These are phyloP conservation scores for Sminthurinus signatus DNA, from an alignment of 1,140 invertebrate genomes.

Conservation along the genomic window DNA sequence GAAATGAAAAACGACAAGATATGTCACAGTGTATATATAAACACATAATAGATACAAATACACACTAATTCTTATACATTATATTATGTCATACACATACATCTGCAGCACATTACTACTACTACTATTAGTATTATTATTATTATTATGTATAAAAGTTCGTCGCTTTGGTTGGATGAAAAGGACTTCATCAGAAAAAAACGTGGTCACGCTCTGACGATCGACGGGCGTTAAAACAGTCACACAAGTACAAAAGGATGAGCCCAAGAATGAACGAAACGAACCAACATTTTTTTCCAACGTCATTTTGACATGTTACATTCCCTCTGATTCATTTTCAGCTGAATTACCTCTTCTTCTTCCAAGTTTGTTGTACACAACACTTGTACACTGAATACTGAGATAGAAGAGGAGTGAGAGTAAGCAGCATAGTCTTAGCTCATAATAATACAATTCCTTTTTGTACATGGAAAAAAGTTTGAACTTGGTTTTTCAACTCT, in stretches of 20 bases:
- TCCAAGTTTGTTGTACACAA: no score
- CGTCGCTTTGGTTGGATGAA: background rate
- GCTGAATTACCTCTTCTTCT: conserved; percentile 6
- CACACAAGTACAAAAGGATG: conserved; percentile 11
- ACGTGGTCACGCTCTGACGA: conserved; percentile 8
- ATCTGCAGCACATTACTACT: no score
- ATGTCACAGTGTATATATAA: background rate
- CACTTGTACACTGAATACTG: no score
- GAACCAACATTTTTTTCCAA: background rate
- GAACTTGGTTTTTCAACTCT: no score
- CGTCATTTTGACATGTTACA: conserved; percentile 8
- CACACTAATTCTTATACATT: background rate
- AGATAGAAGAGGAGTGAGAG: no score
- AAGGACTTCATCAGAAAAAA: conserved; percentile 9
- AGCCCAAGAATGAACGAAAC: no score
- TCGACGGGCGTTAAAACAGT: conserved; percentile 11
- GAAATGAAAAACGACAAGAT: background rate
- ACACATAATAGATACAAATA: background rate
- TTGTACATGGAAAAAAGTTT: no score
- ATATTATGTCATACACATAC: no score
- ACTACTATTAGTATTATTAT: no score
- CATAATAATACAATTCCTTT: no score
- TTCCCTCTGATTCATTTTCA: conserved; percentile 4
- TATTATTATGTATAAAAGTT: no score
- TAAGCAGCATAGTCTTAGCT: no score